Base-by-base conservation (phyloP, 2,888 invertebrate genomes). In the Dicyrtomina minuta region DNA sequence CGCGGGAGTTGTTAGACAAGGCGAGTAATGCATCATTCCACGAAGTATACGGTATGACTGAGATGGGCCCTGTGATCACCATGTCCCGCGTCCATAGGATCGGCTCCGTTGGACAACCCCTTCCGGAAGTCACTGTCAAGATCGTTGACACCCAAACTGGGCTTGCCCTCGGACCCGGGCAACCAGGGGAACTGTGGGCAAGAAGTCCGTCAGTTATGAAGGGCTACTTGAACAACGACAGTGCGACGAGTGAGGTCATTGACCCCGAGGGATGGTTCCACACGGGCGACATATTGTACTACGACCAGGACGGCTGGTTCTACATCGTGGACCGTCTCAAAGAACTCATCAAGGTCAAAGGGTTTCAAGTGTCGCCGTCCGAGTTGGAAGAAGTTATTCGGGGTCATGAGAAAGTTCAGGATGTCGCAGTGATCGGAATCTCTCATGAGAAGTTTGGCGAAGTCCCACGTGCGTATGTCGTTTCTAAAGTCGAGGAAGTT, bases 391-490 rank as follows among this genome's bases (percentile, higher is more conserved):
- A 85, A 61, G 79, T 91, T 4, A 80, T 93, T 1, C 85, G 90
- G 71, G 85, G 86, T 53, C 89, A 91, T 81, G 89, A 91, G 0
- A 86, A 85, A 26, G 85, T 96, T 0, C 81, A 84, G 13, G 95
- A 96, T 78, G 92, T 89, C 0, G 94, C 90, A 0, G 93, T 96
- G 0, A 84, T 94, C 71, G 93, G 93, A 0, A 81, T 90, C n/a
- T 87, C 89, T 0, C 88, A 92, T 79, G 82, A 84, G 0, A 81
- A 82, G 15, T 84, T 84, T 49, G 93, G 93, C 6, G 92, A 93
- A 82, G 84, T 87, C 15, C 93, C 93, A 0, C 86, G 87, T 79
- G 93, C 92, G 0, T 90, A 89, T 75, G 83, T 93, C 2, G 87
- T 90, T 27, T 33, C 13, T 0, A 44, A 44, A 10, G 22, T n/a